phyloP scores from a whole-genome alignment of 2,888 invertebrate species.

The Lapara coniferarum region DNA sequence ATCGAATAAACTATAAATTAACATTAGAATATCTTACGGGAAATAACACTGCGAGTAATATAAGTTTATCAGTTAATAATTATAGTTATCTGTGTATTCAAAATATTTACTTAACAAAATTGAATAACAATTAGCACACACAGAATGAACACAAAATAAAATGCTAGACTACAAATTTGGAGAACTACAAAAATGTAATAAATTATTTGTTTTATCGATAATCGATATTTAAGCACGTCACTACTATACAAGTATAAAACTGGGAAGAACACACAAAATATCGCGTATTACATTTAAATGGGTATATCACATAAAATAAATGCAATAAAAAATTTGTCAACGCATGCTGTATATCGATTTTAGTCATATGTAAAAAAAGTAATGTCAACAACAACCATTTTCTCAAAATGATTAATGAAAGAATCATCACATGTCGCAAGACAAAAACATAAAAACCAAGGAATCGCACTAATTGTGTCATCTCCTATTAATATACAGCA shows the following conservation, averaged over 20 bases:
- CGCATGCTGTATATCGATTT: background rate
- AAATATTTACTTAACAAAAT: background rate
- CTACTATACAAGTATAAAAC: background rate
- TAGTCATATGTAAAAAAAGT: background rate
- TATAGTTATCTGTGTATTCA: background rate
- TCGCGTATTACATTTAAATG: background rate
- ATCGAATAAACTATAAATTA: slow-evolving; percentile 28
- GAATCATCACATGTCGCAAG: no score
- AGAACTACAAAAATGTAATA: background rate
- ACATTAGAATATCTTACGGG: slow-evolving; percentile 36
- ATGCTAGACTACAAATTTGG: background rate
- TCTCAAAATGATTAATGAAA: background rate
- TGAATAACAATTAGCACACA: no score
- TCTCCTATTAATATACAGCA: background rate
- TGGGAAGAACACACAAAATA: background rate
- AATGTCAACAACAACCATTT: background rate
- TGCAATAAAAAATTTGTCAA: slow-evolving; percentile 2
- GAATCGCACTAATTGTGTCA: background rate
- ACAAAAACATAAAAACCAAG: background rate
- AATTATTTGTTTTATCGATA: background rate
- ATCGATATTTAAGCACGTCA: background rate
- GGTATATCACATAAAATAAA: slow-evolving; percentile 14
- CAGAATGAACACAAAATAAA: background rate
- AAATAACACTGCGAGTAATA: slow-evolving; percentile 44
- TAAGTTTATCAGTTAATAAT: background rate